Percentiles rank a stretch among this genome's conserved stretches.
Conservation (phyloP, 2,113 vertebrate genomes). For the Apteryx mantelli region DNA sequence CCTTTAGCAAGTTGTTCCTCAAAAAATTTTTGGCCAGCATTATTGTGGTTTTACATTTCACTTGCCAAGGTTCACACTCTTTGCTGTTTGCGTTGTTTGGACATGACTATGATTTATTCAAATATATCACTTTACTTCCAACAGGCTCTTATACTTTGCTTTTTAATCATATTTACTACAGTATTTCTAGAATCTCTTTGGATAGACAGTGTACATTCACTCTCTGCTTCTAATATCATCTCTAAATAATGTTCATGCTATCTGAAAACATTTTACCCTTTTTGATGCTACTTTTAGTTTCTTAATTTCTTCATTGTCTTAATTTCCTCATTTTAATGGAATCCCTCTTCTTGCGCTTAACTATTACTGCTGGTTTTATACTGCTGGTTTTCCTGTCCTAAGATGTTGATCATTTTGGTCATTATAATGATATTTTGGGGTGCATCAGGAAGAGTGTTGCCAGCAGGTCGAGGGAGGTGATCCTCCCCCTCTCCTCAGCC, state of each 20-base stretch:
- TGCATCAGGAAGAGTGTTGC: too few species aligned
- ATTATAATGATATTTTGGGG: not conserved
- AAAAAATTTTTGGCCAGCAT: not conserved
- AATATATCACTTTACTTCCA: constrained; percentile 37
- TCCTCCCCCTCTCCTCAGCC: too few species aligned
- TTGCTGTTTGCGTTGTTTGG: not conserved
- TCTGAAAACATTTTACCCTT: not conserved
- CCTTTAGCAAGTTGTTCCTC: not conserved
- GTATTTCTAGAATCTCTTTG: not conserved
- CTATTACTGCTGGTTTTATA: not conserved
- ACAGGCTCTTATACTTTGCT: not conserved
- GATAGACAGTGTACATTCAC: not conserved
- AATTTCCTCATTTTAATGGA: not conserved
- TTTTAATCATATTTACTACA: not conserved
- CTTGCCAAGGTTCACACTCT: not conserved
- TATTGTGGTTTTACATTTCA: not conserved
- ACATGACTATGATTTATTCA: not conserved
- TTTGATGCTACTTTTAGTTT: not conserved
- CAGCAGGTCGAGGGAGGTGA: too few species aligned
- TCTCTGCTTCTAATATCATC: not conserved
- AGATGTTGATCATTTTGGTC: not conserved
- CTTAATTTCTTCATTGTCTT: not conserved
- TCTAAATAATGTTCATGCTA: not conserved
- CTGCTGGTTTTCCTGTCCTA: not conserved
- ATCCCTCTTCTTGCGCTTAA: not conserved